A percentile compares a stretch with the other conserved stretches of the same genome.
Conservation (phyloP, 2,888 invertebrate genomes). For the Plutella xylostella region DNA sequence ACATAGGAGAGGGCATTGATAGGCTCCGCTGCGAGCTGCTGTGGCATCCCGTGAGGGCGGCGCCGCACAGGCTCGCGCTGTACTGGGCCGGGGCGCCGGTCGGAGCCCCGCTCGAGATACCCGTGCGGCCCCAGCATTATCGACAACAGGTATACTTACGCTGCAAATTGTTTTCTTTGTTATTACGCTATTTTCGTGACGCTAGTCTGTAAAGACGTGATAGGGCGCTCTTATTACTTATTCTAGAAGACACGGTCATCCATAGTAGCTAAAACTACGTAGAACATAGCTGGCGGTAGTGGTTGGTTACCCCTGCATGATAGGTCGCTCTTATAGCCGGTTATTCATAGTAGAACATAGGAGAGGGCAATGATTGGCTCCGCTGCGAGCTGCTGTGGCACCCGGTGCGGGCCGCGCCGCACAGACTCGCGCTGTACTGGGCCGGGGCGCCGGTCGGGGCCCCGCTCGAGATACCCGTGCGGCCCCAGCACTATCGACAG, state of each 20-base stretch:
- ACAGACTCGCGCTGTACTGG: constrained; percentile 86
- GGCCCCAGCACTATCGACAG: constrained; percentile 76
- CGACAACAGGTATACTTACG: constrained; percentile 78
- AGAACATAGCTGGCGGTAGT: too few species aligned
- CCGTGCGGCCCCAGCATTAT: constrained; percentile 73
- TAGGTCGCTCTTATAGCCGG: too few species aligned
- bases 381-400: constrained; percentile 89
- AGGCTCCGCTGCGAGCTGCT: constrained; percentile 86
- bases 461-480: constrained; percentile 67
- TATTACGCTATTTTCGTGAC: too few species aligned
- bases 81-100: constrained; percentile 88
- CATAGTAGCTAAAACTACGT: too few species aligned
- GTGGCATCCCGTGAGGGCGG: constrained; percentile 89
- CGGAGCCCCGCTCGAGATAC: constrained; percentile 65
- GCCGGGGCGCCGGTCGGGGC: constrained; percentile 81
- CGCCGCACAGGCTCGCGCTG: constrained; percentile 88
- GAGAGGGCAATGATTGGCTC: too few species aligned
- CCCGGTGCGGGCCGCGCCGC: constrained; percentile 88
- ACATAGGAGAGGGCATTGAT: too few species aligned
- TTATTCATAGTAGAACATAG: too few species aligned
- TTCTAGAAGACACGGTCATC: too few species aligned
- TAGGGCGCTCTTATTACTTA: too few species aligned
- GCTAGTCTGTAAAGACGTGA: too few species aligned
- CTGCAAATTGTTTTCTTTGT: too few species aligned
- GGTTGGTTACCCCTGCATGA: too few species aligned